Evolutionary conservation across 2,797 vertebrate genomes (phyloP).

Genomic region (Caiman crocodilus): DNA sequence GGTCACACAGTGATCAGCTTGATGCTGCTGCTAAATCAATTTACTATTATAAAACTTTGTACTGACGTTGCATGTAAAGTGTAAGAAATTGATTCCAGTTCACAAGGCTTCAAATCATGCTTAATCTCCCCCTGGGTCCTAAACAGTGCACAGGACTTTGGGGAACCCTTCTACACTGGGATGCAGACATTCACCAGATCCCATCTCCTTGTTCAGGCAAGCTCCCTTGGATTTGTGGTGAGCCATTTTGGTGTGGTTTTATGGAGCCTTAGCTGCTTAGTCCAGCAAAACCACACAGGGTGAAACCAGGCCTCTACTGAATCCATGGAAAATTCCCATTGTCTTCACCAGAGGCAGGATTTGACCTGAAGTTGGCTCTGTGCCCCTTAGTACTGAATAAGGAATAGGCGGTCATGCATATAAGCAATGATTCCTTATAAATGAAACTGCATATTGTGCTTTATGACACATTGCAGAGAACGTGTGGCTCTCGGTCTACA

Average conservation of each 20-base stretch:
- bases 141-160: neutral
- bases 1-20: neutral
- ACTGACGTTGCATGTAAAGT: neutral
- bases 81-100: neutral
- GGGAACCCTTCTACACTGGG: too few species aligned
- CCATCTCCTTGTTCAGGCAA: neutral
- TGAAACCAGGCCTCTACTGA: neutral
- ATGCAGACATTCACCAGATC: too few species aligned
- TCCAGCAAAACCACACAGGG: neutral
- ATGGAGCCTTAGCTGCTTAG: neutral
- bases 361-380: neutral
- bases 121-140: neutral
- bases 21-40: fast-evolving
- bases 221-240: neutral
- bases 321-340: neutral
- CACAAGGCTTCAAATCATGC: neutral
- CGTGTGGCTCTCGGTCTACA: neutral
- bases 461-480: neutral
- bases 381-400: neutral
- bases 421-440: neutral
- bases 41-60: neutral
- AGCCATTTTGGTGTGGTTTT: neutral
- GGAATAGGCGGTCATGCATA: neutral
- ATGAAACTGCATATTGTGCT: neutral
- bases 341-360: neutral